Conservation (phyloP, 2,888 invertebrate genomes). For the Diachrysia chrysitis region DNA sequence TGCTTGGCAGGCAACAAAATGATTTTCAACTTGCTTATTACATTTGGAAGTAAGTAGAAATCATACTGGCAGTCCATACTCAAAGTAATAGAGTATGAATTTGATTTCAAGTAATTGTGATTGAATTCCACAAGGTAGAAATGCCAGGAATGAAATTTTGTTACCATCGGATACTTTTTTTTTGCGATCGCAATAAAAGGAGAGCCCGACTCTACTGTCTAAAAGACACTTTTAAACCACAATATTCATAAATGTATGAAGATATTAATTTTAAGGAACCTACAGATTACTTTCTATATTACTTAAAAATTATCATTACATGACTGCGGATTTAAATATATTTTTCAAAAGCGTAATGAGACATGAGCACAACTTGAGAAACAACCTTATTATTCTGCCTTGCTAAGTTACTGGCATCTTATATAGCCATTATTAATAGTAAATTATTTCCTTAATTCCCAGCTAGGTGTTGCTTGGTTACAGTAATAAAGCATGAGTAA, state of each 20-base stretch:
- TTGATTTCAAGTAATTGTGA: constrained; percentile 2
- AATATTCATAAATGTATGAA: neutral
- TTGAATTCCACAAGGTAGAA: neutral
- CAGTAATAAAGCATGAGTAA: constrained; percentile 31
- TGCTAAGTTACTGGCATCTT: neutral
- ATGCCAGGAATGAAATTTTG: neutral
- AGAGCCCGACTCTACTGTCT: neutral
- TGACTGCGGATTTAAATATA: no score
- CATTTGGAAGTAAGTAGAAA: constrained; percentile 8
- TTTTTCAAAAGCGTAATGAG: neutral
- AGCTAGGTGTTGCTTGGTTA: constrained; percentile 19
- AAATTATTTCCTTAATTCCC: constrained; percentile 12
- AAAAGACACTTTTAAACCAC: neutral
- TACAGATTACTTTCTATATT: no score
- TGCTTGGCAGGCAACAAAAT: constrained; percentile 39
- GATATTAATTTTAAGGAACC: no score
- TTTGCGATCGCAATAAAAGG: neutral
- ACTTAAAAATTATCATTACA: no score
- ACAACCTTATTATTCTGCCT: neutral
- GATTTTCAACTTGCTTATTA: constrained; percentile 36
- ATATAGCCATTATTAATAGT: constrained; percentile 9
- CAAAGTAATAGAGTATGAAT: neutral
- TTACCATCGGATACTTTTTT: neutral
- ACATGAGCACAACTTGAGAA: neutral
- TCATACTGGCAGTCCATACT: constrained; percentile 1